Evolutionary conservation across 2,113 vertebrate species (phyloP).

Genomic region (Percopsis transmontana): DNA sequence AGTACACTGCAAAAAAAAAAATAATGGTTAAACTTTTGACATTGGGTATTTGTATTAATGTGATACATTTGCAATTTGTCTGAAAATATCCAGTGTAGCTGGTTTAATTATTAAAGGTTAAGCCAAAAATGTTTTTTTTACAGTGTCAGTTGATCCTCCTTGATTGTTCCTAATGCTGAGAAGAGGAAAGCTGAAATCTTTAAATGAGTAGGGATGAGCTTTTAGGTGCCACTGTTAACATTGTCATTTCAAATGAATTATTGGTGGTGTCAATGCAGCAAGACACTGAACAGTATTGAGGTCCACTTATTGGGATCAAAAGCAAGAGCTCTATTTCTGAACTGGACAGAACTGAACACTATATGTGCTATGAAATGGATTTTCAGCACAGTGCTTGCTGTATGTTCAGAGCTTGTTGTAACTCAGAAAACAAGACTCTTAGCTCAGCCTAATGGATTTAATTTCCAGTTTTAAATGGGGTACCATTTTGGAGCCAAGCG

Average conservation of each 20-base stretch:
- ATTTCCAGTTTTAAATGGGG: slow-evolving; percentile 28
- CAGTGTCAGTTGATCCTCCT: slow-evolving; percentile 23
- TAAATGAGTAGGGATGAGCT: slow-evolving; percentile 21
- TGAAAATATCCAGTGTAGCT: slow-evolving; percentile 10
- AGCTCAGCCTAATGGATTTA: slow-evolving; percentile 43
- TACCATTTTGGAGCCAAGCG: slow-evolving; percentile 29
- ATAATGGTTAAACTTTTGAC: slow-evolving; percentile 26
- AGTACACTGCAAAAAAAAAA: neutral
- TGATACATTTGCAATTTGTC: slow-evolving; percentile 7
- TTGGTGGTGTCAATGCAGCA: neutral
- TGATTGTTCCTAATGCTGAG: slow-evolving; percentile 16
- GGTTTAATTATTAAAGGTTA: slow-evolving; percentile 21
- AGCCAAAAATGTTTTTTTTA: slow-evolving; percentile 19
- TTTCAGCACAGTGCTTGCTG: slow-evolving; percentile 23
- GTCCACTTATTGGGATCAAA: slow-evolving; percentile 16
- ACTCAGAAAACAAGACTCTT: slow-evolving; percentile 9
- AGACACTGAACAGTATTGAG: slow-evolving; percentile 19
- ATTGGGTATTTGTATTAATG: slow-evolving; percentile 7
- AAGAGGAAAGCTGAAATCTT: neutral
- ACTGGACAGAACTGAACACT: slow-evolving; percentile 14
- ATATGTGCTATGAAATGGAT: slow-evolving; percentile 14
- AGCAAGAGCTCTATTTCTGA: slow-evolving; percentile 23
- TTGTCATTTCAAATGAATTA: slow-evolving; percentile 42
- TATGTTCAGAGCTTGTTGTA: slow-evolving; percentile 16
- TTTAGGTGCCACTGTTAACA: slow-evolving; percentile 42